phyloP scores from a whole-genome alignment of 2,797 vertebrate species.

The Sebastes oblongus region DNA sequence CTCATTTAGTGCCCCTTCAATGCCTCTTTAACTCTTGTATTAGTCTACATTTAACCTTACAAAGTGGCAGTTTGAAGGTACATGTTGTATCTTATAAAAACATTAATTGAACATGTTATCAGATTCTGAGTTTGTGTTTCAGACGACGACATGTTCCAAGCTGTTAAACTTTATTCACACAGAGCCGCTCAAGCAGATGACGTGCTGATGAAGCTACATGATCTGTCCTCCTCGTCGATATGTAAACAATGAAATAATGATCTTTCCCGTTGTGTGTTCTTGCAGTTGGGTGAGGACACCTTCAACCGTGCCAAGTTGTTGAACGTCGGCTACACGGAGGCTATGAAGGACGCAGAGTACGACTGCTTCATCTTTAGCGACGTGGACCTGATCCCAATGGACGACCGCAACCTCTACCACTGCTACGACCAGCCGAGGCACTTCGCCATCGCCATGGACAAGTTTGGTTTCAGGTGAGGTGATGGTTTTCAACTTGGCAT shows the following conservation, averaged over 20 bases:
- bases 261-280: constrained; percentile 7
- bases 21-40: neutral
- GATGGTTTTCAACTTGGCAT: neutral
- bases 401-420: constrained; percentile 97
- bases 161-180: neutral
- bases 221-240: neutral
- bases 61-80: neutral
- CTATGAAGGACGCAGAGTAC: constrained; percentile 90
- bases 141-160: neutral
- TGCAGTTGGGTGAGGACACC: constrained; percentile 93
- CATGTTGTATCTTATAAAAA: neutral
- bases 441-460: constrained; percentile 99
- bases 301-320: constrained; percentile 97
- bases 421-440: constrained; percentile 97
- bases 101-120: neutral
- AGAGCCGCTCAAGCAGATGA: neutral
- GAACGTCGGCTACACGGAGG: constrained; percentile 95
- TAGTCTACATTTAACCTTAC: neutral
- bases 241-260: neutral
- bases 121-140: neutral
- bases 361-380: constrained; percentile 99
- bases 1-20: neutral
- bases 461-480: constrained; percentile 95
- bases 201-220: neutral
- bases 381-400: constrained; percentile 98